Evolutionary conservation across 2,888 invertebrate genomes (phyloP), one percentile per base, ranked within the genome.

Genomic region (Abrostola triplasia): DNA sequence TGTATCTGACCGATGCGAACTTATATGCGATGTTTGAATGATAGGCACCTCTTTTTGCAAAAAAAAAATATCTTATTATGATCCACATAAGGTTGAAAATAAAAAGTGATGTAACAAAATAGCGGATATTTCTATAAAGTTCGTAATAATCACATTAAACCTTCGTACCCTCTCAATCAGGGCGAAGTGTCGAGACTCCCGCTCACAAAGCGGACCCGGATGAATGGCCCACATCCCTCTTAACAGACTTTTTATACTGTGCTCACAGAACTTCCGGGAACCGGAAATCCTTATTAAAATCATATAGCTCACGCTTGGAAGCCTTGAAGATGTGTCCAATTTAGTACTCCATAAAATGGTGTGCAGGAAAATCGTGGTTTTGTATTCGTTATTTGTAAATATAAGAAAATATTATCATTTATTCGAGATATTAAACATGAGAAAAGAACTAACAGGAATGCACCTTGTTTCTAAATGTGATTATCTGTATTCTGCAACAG

Each of bases 171-270:
- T 60, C 62, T 72, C 61, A 53, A 66, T 75, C 61, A 70, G 52
- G 37, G 50, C 38, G 35, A 57, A 75, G 72, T 75, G 66, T 70
- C 58, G 48, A 51, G 44, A 49, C 36, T 9, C 57, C 64, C 57
- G 51, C 64, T 13, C 63, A 71, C 67, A 73, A 68, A 71, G 57
- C 60, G 35, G 67, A 65, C 49, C 48, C 60, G 66, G 67, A 59
- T 71, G 75, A 75, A 76, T 72, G 68, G 73, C 59, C 69, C 61
- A 70, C 67, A 73, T 73, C 73, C 61, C 64, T 57, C 73, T 72
- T 67, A 56, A 65, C 56, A 52, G 61, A 58, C 60, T 70, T 77
- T 73, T 75, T 73, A 64, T 65, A 51, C 49, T 57, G 58, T 56
- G 59, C 68, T 61, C 61, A 64, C 64, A 68, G 64, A 56, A 52